Percentiles rank a stretch among this genome's conserved stretches.
Evolutionary conservation across 2,113 vertebrate species (phyloP).

Genomic region (Ardeotis arabs): DNA sequence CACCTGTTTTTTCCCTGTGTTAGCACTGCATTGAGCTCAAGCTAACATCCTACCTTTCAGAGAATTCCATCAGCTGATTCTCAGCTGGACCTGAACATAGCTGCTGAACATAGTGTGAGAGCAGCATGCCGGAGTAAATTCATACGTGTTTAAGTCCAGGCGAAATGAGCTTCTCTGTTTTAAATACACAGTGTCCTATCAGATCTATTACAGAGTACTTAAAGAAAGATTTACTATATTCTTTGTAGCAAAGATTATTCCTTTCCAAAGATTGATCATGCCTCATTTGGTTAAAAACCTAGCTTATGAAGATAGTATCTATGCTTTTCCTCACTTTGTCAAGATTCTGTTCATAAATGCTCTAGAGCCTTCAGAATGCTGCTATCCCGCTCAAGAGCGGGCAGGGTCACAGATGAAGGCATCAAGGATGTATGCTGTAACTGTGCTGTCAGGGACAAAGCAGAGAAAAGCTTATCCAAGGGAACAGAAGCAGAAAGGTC

Average conservation of each 20-base stretch:
- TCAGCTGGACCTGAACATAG: not conserved
- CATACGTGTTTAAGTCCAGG: not conserved
- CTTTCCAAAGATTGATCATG: not conserved
- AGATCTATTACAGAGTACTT: not conserved
- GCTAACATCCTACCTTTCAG: not conserved
- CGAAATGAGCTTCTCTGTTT: not conserved
- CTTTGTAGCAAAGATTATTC: not conserved
- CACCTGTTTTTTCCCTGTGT: not conserved
- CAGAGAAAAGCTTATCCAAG: not conserved
- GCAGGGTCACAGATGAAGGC: not conserved
- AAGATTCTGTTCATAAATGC: not conserved
- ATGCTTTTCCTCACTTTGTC: not conserved
- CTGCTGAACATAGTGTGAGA: not conserved
- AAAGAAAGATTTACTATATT: not conserved
- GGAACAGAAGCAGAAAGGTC: not conserved
- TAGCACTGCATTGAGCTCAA: not conserved
- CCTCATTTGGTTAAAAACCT: not conserved
- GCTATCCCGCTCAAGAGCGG: fast-evolving
- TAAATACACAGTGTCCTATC: not conserved
- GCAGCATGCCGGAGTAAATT: not conserved
- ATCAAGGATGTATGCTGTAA: not conserved
- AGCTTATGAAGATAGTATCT: not conserved
- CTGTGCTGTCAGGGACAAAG: not conserved
- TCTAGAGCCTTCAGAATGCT: not conserved
- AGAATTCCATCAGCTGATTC: not conserved